Conservation (phyloP, 2,113 vertebrate species). For the Stomatorhinus ivindoensis region DNA sequence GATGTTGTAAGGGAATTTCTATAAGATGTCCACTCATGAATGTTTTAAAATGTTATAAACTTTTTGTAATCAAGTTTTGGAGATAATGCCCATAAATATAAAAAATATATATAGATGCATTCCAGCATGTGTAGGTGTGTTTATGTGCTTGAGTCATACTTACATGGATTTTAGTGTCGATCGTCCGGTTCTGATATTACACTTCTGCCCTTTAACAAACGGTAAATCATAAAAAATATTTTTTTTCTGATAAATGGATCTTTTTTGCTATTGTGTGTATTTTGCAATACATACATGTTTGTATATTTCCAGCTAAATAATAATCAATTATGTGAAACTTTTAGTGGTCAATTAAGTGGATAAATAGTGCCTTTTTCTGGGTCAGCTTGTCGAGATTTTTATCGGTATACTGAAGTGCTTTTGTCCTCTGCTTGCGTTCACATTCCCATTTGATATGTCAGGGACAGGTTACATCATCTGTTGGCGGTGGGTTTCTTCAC, state of each 20-base stretch:
- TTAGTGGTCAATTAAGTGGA: background rate
- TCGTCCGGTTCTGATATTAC: background rate
- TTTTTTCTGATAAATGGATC: background rate
- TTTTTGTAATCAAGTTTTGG: background rate
- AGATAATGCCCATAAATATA: background rate
- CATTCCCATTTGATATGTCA: constrained; percentile 15
- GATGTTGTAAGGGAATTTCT: background rate
- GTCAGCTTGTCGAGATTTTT: background rate
- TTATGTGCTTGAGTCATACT: background rate
- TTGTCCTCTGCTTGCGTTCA: background rate
- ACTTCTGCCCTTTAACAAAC: background rate
- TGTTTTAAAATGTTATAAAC: background rate
- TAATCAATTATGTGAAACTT: background rate
- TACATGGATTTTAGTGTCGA: background rate
- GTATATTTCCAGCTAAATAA: background rate
- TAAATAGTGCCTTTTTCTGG: background rate
- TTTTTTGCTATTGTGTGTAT: background rate
- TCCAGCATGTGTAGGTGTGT: background rate
- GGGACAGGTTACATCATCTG: constrained; percentile 55
- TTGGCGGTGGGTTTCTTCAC: constrained; percentile 49
- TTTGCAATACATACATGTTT: background rate
- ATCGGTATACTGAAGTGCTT: background rate
- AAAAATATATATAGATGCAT: background rate
- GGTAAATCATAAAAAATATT: background rate
- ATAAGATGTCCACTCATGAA: background rate